Conservation (phyloP, 2,888 invertebrate species). For the Lasius fuliginosus region DNA sequence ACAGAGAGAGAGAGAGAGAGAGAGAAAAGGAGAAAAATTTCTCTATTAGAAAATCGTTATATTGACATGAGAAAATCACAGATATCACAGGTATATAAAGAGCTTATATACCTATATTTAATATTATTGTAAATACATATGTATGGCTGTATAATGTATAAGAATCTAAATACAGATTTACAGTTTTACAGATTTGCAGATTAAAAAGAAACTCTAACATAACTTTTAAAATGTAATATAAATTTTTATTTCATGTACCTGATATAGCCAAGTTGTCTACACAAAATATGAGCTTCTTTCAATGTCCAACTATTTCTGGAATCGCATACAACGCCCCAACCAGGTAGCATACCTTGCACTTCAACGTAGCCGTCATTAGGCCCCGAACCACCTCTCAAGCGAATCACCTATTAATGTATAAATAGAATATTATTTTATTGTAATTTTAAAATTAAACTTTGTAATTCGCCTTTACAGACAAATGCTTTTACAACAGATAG, state of each 20-base stretch:
- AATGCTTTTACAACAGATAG: constrained; percentile 14
- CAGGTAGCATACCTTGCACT: constrained; percentile 83
- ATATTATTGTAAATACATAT: not conserved
- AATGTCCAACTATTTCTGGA: constrained; percentile 86
- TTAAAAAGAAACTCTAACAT: not conserved
- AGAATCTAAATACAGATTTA: not conserved
- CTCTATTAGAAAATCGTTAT: not conserved
- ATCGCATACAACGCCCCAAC: constrained; percentile 88
- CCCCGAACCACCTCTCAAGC: constrained; percentile 86
- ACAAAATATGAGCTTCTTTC: constrained; percentile 87
- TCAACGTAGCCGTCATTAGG: constrained; percentile 86
- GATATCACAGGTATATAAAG: too few species aligned
- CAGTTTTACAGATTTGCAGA: not conserved
- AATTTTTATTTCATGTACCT: constrained; percentile 80
- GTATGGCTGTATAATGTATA: not conserved
- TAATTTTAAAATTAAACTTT: constrained; percentile 34
- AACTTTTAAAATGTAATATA: constrained; percentile 1
- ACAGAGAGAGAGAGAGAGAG: too few species aligned
- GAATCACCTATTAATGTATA: constrained; percentile 80
- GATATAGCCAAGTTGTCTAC: constrained; percentile 87
- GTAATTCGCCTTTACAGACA: constrained; percentile 10
- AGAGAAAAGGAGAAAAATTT: not conserved
- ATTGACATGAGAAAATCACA: not conserved
- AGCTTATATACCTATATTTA: not conserved
- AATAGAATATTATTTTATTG: constrained; percentile 26